phyloP scores from a whole-genome alignment of 2,888 invertebrate genomes.

The Drosophila setosimentum region DNA sequence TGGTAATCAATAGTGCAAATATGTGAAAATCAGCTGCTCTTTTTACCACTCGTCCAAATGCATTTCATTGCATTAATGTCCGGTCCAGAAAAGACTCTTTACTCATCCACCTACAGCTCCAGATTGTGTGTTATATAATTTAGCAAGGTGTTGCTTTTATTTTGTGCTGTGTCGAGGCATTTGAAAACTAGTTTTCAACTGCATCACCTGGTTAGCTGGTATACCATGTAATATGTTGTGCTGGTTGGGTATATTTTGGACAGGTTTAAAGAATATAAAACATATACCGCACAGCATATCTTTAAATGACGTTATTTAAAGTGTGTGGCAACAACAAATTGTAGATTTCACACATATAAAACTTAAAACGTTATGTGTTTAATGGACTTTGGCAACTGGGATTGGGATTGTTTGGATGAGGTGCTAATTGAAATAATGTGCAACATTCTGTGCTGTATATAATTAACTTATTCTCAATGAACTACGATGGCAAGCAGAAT shows the following conservation, averaged over 20 bases:
- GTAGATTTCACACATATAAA: not conserved
- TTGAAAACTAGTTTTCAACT: slow-evolving; percentile 60
- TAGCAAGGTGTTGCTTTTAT: slow-evolving; percentile 56
- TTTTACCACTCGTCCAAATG: slow-evolving; percentile 49
- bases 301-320: not conserved
- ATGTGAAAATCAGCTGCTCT: slow-evolving; percentile 69
- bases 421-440: slow-evolving; percentile 11
- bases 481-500: not conserved
- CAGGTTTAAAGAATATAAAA: not conserved
- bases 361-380: not conserved
- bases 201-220: slow-evolving; percentile 3
- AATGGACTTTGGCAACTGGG: not conserved
- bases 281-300: not conserved
- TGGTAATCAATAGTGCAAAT: slow-evolving; percentile 76
- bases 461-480: slow-evolving; percentile 3
- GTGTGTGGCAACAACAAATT: not conserved
- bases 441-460: not conserved
- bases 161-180: slow-evolving; percentile 40
- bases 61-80: slow-evolving; percentile 52
- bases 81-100: not conserved
- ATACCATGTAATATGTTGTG: not conserved
- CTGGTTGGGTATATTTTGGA: not conserved
- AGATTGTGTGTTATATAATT: slow-evolving; percentile 62
- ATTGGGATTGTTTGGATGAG: not conserved
- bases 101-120: slow-evolving; percentile 6